Evolutionary conservation across 64 coral and sea anemone genomes (phyloP).

Genomic region (Trachythela sp.): DNA sequence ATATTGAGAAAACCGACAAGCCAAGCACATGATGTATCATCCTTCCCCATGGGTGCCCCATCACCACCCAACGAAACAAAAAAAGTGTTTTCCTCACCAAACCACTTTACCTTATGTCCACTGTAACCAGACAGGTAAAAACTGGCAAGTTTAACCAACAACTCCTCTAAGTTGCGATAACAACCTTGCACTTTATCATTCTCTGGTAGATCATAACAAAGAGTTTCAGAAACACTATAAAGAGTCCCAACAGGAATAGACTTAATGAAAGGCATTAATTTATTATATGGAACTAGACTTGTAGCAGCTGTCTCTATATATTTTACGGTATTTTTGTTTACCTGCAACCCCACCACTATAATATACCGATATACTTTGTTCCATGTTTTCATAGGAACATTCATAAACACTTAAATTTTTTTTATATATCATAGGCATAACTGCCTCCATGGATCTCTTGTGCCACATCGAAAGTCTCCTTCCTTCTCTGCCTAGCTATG

Average conservation of each 20-base stretch:
- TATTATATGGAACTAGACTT: slow-evolving; percentile 29
- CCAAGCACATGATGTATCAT: slow-evolving; percentile 27
- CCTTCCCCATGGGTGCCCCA: slow-evolving; percentile 41
- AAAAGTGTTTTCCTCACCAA: slow-evolving; percentile 40
- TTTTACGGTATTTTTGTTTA: slow-evolving; percentile 46
- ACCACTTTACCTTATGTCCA: slow-evolving; percentile 28
- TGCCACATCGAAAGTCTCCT: slow-evolving; percentile 34
- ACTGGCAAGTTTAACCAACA: slow-evolving; percentile 25
- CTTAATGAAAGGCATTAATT: slow-evolving; percentile 41
- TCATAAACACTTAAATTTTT: slow-evolving; percentile 18
- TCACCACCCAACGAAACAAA: slow-evolving; percentile 41
- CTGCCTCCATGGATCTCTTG: slow-evolving; percentile 51
- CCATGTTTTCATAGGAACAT: slow-evolving; percentile 27
- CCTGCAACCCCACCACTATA: slow-evolving; percentile 47
- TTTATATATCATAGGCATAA: slow-evolving; percentile 25
- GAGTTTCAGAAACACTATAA: slow-evolving; percentile 49
- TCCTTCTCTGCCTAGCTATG: too few species aligned
- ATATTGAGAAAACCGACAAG: slow-evolving; percentile 34
- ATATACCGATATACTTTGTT: slow-evolving; percentile 18
- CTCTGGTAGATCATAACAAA: slow-evolving; percentile 40
- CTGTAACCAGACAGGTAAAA: slow-evolving; percentile 41
- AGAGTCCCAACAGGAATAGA: slow-evolving; percentile 41
- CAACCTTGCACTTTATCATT: slow-evolving; percentile 31
- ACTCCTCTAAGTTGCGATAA: slow-evolving; percentile 34
- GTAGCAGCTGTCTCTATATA: slow-evolving; percentile 32